These are phyloP conservation scores for Pseudomugil tenellus DNA, from an alignment of 2,797 vertebrate species.

Conservation along the genomic window DNA sequence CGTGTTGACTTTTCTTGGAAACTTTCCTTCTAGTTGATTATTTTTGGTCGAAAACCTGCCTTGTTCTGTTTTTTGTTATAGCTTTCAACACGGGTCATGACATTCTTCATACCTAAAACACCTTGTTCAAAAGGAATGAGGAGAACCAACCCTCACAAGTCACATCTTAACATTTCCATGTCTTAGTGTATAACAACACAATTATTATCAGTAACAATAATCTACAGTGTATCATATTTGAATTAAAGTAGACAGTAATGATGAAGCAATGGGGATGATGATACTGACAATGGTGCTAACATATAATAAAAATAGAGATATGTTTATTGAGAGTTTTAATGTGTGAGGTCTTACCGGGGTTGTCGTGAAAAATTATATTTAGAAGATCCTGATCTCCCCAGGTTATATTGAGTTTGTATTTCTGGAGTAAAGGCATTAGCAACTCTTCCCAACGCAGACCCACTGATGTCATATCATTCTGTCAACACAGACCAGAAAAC, in stretches of 20 bases:
- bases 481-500: conserved; percentile 6
- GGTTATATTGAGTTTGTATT: conserved; percentile 96
- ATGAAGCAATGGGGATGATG: not conserved
- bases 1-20: too few relatives aligned
- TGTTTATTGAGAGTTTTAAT: not conserved
- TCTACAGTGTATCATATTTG: not conserved
- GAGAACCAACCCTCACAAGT: too few relatives aligned
- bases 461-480: conserved; percentile 94
- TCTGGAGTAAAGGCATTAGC: conserved; percentile 92
- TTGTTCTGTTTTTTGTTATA: too few relatives aligned
- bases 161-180: too few relatives aligned
- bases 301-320: not conserved
- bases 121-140: too few relatives aligned
- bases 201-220: not conserved
- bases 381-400: conserved; percentile 97
- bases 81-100: too few relatives aligned
- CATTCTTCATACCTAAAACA: too few relatives aligned
- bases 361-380: conserved; percentile 95
- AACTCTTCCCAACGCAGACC: conserved; percentile 90
- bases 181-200: not conserved
- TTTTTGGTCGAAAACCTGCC: too few relatives aligned
- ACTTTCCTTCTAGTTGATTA: too few relatives aligned
- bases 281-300: not conserved
- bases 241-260: not conserved
- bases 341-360: conserved; percentile 85